Base-by-base conservation (phyloP, 2,113 vertebrate genomes). In the Pampusana beccarii region DNA sequence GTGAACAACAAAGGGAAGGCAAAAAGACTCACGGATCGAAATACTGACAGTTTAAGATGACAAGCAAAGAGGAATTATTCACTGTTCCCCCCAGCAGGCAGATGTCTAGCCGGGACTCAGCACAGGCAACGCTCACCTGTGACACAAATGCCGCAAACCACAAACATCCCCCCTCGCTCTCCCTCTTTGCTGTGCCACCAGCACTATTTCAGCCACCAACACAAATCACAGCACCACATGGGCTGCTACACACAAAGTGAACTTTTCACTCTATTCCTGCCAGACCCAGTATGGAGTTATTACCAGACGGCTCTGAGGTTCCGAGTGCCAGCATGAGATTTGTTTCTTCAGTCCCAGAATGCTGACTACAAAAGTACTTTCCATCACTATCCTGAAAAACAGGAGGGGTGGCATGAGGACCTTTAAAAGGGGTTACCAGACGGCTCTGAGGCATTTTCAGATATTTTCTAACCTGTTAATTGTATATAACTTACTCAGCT, bases 251-350 rank as follows among this genome's bases (percentile, higher is more conserved):
- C 62, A 67, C 33, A n/a, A 48, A 36, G 15, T 33, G 33, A 57
- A 33, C 29, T 75, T 19, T 46, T 46, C 44, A 46, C 44, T 46
- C 44, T 18, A 18, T 6, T 33, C 24, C 72, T 9, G 12, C 16
- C 61, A 86, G 62, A 65, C 2, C 17, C 25, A 42, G 40, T 13
- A 40, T 38, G 50, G 23, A 0, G 0, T 24, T 36, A n/a, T 6
- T 51, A 9, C 7, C 13, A 40, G 12, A 78, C 9, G 46, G 34
- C 15, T 40, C 42, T 16, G 6, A 65, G 5, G 17, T 53, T n/a
- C 12, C 19, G 61, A 20, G 11, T 9, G 57, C 16, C 36, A 57
- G 9, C 5, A 0, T 25, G 72, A 67, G 24, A 33, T 8, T 6
- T 69, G 2, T 4, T 67, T 73, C 38, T 81, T 78, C 65, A 73